phyloP scores from a whole-genome alignment of 1,140 invertebrate genomes.

The Stegodyphus dumicola region DNA sequence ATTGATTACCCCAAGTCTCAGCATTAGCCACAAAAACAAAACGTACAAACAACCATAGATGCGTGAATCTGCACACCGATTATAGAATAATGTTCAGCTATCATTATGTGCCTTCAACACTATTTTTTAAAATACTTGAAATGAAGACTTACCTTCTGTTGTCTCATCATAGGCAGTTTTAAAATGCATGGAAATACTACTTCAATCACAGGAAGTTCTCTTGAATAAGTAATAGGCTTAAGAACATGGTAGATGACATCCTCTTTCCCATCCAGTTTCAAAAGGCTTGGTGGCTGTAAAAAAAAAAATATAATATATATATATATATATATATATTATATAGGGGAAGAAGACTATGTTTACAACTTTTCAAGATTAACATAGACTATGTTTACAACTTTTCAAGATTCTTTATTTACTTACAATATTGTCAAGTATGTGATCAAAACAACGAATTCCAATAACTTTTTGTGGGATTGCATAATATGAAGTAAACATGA shows the following conservation, averaged over 20 bases:
- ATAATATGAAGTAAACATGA: slow-evolving; percentile 42
- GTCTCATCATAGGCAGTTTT: slow-evolving; percentile 24
- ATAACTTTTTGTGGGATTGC: not conserved
- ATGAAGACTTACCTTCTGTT: slow-evolving; percentile 17
- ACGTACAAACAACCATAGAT: no score
- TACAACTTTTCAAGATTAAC: no score
- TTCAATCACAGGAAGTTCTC: slow-evolving; percentile 14
- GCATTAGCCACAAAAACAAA: no score
- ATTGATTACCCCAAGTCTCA: no score
- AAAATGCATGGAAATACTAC: slow-evolving; percentile 9
- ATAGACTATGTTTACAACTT: no score
- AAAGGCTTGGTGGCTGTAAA: slow-evolving; percentile 30
- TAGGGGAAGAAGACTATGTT: no score
- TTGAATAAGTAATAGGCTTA: not conserved
- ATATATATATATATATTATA: no score
- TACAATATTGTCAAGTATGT: slow-evolving; percentile 53
- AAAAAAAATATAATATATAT: no score
- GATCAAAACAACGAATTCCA: slow-evolving; percentile 28
- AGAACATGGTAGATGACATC: slow-evolving; percentile 32
- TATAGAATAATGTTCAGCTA: no score
- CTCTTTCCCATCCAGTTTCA: slow-evolving; percentile 28
- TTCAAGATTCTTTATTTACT: not conserved
- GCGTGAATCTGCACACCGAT: no score
- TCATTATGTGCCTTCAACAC: no score
- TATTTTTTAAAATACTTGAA: not conserved